Base-by-base conservation (phyloP, 1,140 invertebrate genomes). In the Bombus vancouverensis region DNA sequence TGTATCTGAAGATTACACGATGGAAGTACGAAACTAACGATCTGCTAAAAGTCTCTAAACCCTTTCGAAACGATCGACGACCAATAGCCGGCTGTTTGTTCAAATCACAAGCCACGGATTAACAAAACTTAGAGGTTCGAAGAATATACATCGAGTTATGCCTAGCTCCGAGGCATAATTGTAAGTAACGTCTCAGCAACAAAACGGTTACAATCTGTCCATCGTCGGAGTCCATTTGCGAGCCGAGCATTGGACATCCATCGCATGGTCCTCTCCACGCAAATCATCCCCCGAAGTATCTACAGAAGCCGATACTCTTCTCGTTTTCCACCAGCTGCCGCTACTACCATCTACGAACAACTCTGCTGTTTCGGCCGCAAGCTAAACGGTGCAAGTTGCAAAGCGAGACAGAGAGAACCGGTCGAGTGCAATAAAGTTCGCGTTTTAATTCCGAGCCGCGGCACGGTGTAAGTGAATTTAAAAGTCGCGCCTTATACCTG, bases 401-500 rank as follows among this genome's bases (percentile, higher is more conserved):
- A 62, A 81, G 83, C 71, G 68, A 83, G 76, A 83, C 86, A 53
- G 88, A 88, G 82, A 78, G 81, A 88, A 90, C 88, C 88, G 86
- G 89, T 90, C 86, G 65, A 42, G 72, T 22, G 90, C 86, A 88
- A 89, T 90, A 91, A 92, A 90, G 84, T 87, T 87, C 81, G 89
- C 74, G 85, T 91, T 92, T 92, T 89, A 91, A 92, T 91, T 91
- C 83, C n/a, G 70, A 75, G 62, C 71, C 44, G 70, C 72, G 62
- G 83, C 75, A 73, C 86, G 81, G 81, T 53, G 42, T 89, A 91
- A 91, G 89, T 91, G 88, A 91, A 92, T 91, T 92, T 91, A 92
- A 92, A 91, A 91, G 88, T 88, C 86, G 83, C 88, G 82, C 83
- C 83, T 90, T 88, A 90, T 90, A 90, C 86, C 88, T 88, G 88